Evolutionary conservation across 2,797 vertebrate species (phyloP), one percentile per base, ranked within the genome.

Genomic region (Gobionotothen gibberifrons): DNA sequence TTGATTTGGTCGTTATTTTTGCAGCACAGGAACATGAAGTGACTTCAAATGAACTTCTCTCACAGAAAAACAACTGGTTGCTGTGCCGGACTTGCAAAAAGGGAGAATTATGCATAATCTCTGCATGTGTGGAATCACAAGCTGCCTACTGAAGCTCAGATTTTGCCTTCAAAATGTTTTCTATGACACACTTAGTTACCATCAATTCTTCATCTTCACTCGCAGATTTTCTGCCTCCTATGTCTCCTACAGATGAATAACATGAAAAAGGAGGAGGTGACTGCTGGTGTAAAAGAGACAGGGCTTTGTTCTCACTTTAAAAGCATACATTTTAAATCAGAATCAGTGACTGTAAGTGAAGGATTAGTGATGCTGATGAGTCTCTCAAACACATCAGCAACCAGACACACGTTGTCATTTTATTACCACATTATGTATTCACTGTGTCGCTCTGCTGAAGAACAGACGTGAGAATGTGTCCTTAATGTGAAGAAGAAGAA

Each of bases 241-340:
- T 44, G 42, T 83, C 59, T 86, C 72, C 72, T 52, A 0, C 72
- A 56, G 64, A 58, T 81, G 54, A 70, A 58, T 68, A 72, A 70
- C 44, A 46, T 72, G 69, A 82, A 46, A 65, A 83, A 78, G 79
- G 65, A 71, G 43, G 64, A 66, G 77, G 62, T 70, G 79, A 82
- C 62, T 63, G 58, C 81, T 77, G 66, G 55, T 32, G 65, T 81
- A 56, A 60, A 63, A 36, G 6, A 59, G 55, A 67, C 15, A 0
- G 4, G 40, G 62, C 69, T 90, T 88, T 89, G 81, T 90, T 86
- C 75, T 75, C 2, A 1, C 65, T 65, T 72, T 26, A 56, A 73
- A 80, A 75, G 56, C 46, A 42, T 57, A 48, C 26, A 13, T 80
- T 83, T 81, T 19, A 36, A 48, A 59, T 66, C 43, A 26, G 43